Conservation (phyloP, 2,113 vertebrate species). For the Cebus imitator region DNA sequence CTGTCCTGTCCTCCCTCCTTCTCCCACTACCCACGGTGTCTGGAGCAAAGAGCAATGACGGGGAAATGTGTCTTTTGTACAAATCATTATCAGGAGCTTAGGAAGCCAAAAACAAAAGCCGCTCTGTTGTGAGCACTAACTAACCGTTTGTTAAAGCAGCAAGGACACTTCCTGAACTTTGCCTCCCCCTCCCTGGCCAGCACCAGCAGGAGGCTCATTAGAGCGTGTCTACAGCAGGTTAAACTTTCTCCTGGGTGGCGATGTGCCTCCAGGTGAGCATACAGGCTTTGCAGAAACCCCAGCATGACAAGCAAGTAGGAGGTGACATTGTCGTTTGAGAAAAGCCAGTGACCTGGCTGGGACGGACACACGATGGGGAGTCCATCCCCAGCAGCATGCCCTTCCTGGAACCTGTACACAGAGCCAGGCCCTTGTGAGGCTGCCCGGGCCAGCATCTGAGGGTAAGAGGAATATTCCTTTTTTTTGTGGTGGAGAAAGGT, state of each 20-base stretch:
- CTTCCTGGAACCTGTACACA: not conserved
- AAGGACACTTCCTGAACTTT: conserved; percentile 73
- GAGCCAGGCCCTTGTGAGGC: not conserved
- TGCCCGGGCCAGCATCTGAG: not conserved
- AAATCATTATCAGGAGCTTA: conserved; percentile 59
- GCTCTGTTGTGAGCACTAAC: conserved; percentile 60
- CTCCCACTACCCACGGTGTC: not conserved
- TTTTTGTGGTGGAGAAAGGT: not conserved
- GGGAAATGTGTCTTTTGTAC: conserved; percentile 23
- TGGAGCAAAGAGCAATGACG: not conserved
- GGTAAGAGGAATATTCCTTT: not conserved
- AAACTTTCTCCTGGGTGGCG: not conserved
- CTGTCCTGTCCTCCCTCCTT: not conserved
- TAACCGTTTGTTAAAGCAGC: not conserved
- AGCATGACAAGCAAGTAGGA: not conserved
- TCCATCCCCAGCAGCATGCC: not conserved
- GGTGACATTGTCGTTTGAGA: not conserved
- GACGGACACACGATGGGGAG: not conserved
- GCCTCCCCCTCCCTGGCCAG: conserved; percentile 19
- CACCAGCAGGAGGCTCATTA: not conserved
- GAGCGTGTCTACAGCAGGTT: conserved; percentile 20
- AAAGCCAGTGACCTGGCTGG: not conserved
- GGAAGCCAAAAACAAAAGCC: conserved; percentile 78
- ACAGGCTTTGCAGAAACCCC: accelerated
- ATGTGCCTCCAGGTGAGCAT: conserved; percentile 70